Conservation (phyloP, 2,797 vertebrate species). For the Crenuchus spilurus region DNA sequence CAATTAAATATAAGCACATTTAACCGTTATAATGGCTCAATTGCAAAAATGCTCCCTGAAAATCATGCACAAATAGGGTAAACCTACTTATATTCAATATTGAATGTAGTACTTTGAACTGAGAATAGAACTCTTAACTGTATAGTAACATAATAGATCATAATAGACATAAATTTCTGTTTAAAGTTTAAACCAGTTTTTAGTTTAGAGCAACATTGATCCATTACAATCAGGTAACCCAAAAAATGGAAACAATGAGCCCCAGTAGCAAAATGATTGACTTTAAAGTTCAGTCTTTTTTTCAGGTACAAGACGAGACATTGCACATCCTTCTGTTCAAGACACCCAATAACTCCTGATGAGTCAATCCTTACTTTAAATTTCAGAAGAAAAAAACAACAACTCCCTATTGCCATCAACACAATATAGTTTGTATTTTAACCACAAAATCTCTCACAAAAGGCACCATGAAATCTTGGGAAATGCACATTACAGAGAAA, state of each 20-base stretch:
- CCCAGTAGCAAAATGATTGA: conserved; percentile 12
- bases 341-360: conserved; percentile 43
- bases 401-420: conserved; percentile 37
- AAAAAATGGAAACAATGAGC: conserved; percentile 5
- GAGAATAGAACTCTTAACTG: conserved; percentile 25
- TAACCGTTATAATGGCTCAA: conserved; percentile 20
- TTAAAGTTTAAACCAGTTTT: no score
- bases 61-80: conserved; percentile 11
- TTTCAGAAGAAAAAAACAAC: conserved; percentile 41
- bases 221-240: conserved; percentile 20
- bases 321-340: conserved; percentile 69
- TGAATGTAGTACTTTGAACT: conserved; percentile 7
- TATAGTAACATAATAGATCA: no score
- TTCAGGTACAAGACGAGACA: conserved; percentile 58
- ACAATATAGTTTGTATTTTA: conserved; percentile 56
- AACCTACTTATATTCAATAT: background rate
- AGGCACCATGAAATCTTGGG: conserved; percentile 73
- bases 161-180: no score
- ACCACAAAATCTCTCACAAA: conserved; percentile 68
- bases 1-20: conserved; percentile 11
- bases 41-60: conserved; percentile 45
- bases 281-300: conserved; percentile 48
- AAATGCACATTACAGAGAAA: conserved; percentile 52
- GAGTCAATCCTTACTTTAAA: conserved; percentile 20
- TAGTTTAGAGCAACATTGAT: no score